These are phyloP conservation scores for Paramormyrops kingsleyae DNA, from an alignment of 2,113 vertebrate species.

Conservation along the genomic window DNA sequence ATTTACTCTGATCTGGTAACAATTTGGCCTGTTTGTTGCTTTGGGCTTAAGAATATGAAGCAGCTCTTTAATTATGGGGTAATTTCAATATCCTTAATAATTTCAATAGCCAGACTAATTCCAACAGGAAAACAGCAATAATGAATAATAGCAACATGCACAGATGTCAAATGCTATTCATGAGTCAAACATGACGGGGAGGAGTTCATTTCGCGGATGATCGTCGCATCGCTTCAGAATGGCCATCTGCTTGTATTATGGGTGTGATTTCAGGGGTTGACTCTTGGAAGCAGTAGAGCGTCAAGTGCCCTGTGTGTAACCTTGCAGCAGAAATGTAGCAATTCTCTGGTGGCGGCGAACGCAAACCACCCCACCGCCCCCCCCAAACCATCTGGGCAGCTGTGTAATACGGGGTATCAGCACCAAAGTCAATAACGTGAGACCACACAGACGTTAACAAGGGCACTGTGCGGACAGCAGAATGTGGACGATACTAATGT, in stretches of 20 bases:
- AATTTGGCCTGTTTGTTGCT: neutral
- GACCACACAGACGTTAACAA: neutral
- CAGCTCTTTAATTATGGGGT: neutral
- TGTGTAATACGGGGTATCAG: neutral
- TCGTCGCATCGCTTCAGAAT: neutral
- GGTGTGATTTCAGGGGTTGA: neutral
- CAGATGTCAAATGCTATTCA: neutral
- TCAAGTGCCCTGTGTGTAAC: neutral
- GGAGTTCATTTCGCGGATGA: neutral
- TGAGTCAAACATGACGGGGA: neutral
- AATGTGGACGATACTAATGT: neutral
- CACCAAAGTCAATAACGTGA: neutral
- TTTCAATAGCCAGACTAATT: conserved; percentile 5
- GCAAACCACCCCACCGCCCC: neutral
- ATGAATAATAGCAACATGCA: neutral
- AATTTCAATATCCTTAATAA: conserved; percentile 5
- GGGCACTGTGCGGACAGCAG: neutral
- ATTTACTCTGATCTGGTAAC: neutral
- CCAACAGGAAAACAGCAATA: neutral
- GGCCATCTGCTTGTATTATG: conserved; percentile 7
- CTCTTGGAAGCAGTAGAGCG: neutral
- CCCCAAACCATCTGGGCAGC: conserved; percentile 5
- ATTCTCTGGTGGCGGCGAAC: neutral
- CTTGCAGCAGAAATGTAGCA: conserved; percentile 17
- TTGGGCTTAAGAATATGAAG: neutral